A percentile compares a stretch with the other conserved stretches of the same genome.
These are phyloP conservation scores for Procambarus virginalis DNA, from an alignment of 1,140 invertebrate genomes.

Conservation along the genomic window DNA sequence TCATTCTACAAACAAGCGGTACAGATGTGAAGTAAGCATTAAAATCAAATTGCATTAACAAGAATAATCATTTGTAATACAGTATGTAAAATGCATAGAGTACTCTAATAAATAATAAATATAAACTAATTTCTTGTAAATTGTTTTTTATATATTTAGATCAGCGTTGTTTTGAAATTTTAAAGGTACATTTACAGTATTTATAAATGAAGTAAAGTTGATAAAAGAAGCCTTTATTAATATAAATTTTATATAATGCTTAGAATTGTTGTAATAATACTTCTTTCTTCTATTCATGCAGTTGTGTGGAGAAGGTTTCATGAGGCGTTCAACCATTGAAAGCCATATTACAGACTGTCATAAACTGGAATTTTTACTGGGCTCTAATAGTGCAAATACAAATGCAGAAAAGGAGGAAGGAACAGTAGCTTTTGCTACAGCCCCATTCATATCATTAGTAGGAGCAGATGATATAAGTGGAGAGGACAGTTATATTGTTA, in stretches of 20 bases:
- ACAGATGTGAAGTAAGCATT: conserved; percentile 52
- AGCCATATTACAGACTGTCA: conserved; percentile 52
- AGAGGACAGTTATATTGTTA: conserved; percentile 53
- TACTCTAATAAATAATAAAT: too few species aligned
- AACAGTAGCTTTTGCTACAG: background rate
- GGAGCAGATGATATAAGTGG: conserved; percentile 22
- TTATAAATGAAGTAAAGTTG: too few species aligned
- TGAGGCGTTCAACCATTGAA: conserved; percentile 48
- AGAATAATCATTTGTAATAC: too few species aligned
- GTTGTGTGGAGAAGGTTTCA: conserved; percentile 56
- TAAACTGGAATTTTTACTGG: conserved; percentile 15
- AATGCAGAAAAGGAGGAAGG: background rate
- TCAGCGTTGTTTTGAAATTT: too few species aligned
- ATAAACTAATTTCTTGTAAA: too few species aligned
- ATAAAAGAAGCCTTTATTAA: background rate
- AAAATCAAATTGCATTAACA: background rate
- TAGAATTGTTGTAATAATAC: background rate
- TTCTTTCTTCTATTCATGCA: background rate
- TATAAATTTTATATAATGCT: background rate
- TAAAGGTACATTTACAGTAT: too few species aligned
- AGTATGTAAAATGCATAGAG: too few species aligned
- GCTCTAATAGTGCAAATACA: background rate
- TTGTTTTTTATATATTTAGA: too few species aligned
- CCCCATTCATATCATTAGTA: conserved; percentile 46
- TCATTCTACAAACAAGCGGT: conserved; percentile 46